A percentile compares a stretch with the other conserved stretches of the same genome.
These are phyloP conservation scores for Takifugu ocellatus DNA, from an alignment of 2,797 vertebrate genomes.

Conservation along the genomic window DNA sequence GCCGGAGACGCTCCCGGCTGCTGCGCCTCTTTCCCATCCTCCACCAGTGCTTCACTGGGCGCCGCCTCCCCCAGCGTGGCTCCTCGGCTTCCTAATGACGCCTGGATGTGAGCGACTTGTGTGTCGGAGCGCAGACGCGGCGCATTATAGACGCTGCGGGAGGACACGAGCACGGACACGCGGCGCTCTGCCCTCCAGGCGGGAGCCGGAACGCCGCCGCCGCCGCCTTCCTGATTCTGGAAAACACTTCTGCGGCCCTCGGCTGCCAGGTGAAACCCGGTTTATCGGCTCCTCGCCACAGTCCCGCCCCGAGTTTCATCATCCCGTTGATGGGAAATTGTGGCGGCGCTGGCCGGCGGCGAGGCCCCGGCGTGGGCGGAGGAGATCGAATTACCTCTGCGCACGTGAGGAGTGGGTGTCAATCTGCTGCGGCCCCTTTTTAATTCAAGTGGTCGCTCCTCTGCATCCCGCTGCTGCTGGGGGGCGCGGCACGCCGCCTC, in stretches of 20 bases:
- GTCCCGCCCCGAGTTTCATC: not conserved
- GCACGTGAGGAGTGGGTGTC: constrained; percentile 65
- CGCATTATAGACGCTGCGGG: not conserved
- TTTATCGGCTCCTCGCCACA: constrained; percentile 44
- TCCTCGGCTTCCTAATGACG: constrained; percentile 17
- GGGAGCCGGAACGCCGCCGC: constrained; percentile 17
- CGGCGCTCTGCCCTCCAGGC: constrained; percentile 30
- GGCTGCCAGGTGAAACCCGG: constrained; percentile 58
- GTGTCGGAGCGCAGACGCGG: constrained; percentile 5
- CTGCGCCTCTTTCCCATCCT: constrained; percentile 29
- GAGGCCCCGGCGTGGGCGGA: constrained; percentile 58
- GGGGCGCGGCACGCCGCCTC: no score
- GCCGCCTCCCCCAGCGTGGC: constrained; percentile 18
- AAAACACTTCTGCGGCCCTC: constrained; percentile 20
- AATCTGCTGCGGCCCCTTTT: constrained; percentile 48
- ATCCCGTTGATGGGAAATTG: no score
- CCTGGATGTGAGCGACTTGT: constrained; percentile 35
- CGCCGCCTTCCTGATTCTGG: no score
- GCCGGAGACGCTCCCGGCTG: constrained; percentile 47
- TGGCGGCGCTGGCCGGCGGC: constrained; percentile 64
- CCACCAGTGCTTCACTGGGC: constrained; percentile 27
- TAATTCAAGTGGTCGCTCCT: no score
- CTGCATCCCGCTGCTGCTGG: no score
- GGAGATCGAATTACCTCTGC: constrained; percentile 69
- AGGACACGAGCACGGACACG: constrained; percentile 7